Evolutionary conservation across 2,797 vertebrate genomes (phyloP), one percentile per base, ranked within the genome.

Genomic region (Morelia viridis): DNA sequence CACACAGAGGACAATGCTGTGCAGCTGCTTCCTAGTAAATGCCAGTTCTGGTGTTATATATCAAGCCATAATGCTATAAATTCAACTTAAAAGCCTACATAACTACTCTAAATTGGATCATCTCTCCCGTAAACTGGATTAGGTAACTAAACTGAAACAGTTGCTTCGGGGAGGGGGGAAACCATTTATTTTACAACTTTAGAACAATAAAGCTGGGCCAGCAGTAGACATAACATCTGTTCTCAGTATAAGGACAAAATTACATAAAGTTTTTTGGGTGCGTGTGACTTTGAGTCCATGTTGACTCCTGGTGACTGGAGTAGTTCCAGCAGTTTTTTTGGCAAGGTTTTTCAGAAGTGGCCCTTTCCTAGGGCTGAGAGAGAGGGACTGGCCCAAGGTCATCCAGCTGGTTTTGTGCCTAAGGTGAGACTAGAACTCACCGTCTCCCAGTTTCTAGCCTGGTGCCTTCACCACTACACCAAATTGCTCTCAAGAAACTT

Each of bases 191-290:
- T 31, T 53, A 56, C 24, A 80, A 92, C 53, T 57, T 41, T 56
- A 76, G 84, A 87, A 80, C 13, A 89, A 80, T 46, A 62, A 53
- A 26, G 24, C 28, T 8, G 50, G 62, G 58, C 28, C 56, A 90
- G 26, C 50, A 62, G 3, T 76, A 53, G 62, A 90, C 64, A 53
- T 31, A 62, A 87, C 65, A 83, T 90, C 92, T 87, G 89, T 90
- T 88, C 83, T 90, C 46, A 46, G 50, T 90, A 71, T 87, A 87
- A 88, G 35, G 84, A 61, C 71, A 41, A 76, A 76, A 46, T 76
- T 76, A 76, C 19, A 76, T 76, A 11, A 76, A 76, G 13, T 1
- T 24, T 24, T 9, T 60, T 60, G 17, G 5, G 17, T 60, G 58
- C 19, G 6, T 60, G 58, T 19, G 6, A 17, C 35, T 76, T 71